Percentiles rank a stretch among this genome's conserved stretches.
These are phyloP conservation scores for Dascyllus trimaculatus DNA, from an alignment of 2,113 vertebrate species.

Conservation along the genomic window DNA sequence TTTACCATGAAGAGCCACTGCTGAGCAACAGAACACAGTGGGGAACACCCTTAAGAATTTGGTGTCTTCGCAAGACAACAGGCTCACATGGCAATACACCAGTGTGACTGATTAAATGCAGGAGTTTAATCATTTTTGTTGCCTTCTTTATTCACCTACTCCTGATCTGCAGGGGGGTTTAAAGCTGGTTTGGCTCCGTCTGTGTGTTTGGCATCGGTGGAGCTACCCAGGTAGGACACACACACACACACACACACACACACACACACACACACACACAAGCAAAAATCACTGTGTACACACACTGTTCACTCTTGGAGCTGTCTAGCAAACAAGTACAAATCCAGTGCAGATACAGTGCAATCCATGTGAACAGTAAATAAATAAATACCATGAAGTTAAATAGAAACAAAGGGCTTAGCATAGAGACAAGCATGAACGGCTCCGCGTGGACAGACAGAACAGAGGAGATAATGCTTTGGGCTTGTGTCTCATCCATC, in stretches of 20 bases:
- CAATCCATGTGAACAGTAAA: constrained; percentile 46
- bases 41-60: not conserved
- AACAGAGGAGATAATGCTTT: constrained; percentile 52
- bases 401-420: constrained; percentile 53
- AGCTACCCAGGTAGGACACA: constrained; percentile 25
- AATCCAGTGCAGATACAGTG: constrained; percentile 44
- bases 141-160: constrained; percentile 30
- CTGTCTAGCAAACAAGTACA: constrained; percentile 54
- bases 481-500: constrained; percentile 56
- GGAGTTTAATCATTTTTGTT: constrained; percentile 9
- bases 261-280: constrained; percentile 33
- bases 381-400: constrained; percentile 20
- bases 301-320: constrained; percentile 19
- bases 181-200: constrained; percentile 21
- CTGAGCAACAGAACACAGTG: not conserved
- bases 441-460: constrained; percentile 48
- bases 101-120: constrained; percentile 4
- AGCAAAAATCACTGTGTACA: constrained; percentile 23
- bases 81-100: constrained; percentile 10
- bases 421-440: constrained; percentile 23
- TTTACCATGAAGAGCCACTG: not conserved
- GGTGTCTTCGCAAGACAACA: not conserved
- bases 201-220: constrained; percentile 27
- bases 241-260: constrained; percentile 38
- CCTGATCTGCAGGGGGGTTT: constrained; percentile 8